These are phyloP conservation scores for Elgonia sp. DNA, from an alignment of 2,888 invertebrate genomes.

Conservation along the genomic window DNA sequence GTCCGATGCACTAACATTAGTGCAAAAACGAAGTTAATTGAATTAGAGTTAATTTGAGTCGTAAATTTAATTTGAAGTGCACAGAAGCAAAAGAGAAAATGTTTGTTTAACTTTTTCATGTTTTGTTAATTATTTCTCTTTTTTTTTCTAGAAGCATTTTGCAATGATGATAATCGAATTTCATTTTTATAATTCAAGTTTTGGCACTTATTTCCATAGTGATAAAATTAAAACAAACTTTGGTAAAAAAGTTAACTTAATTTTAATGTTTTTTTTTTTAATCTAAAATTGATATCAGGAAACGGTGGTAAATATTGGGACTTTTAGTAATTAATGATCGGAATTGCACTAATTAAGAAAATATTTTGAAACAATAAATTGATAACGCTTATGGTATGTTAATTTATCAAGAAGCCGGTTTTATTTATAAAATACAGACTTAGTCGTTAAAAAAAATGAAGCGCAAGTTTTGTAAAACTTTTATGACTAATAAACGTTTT, in stretches of 20 bases:
- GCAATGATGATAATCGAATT: too few relatives aligned
- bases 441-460: conserved; percentile 31
- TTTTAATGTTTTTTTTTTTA: too few relatives aligned
- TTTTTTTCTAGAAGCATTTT: not conserved
- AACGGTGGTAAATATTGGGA: too few relatives aligned
- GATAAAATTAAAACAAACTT: too few relatives aligned
- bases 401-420: conserved; percentile 17
- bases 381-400: not conserved
- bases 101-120: conserved; percentile 2
- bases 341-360: not conserved
- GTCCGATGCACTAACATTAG: conserved; percentile 34
- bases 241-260: too few relatives aligned
- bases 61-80: conserved; percentile 41
- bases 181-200: too few relatives aligned
- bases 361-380: conserved; percentile 10
- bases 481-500: conserved; percentile 60
- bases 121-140: not conserved
- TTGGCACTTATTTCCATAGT: too few relatives aligned
- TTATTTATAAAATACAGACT: conserved; percentile 42
- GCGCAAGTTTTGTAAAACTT: conserved; percentile 48
- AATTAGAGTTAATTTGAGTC: conserved; percentile 51
- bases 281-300: too few relatives aligned
- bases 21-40: conserved; percentile 41
- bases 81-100: conserved; percentile 9
- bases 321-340: not conserved